phyloP scores from a whole-genome alignment of 1,140 invertebrate species.

The Aphis craccivora region DNA sequence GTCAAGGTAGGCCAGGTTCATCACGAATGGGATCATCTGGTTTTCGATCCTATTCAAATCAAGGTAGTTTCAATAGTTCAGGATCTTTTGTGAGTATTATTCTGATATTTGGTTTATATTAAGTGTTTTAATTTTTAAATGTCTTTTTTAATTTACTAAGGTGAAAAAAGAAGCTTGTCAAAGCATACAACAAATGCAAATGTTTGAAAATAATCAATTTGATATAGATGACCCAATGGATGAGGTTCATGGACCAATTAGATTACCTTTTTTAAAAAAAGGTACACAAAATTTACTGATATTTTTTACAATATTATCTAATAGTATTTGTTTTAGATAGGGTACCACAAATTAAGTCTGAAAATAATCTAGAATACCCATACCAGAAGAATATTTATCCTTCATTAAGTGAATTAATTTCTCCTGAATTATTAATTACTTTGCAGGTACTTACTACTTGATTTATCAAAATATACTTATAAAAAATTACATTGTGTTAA shows the following conservation, averaged over 20 bases:
- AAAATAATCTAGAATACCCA: constrained; percentile 47
- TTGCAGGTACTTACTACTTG: constrained; percentile 23
- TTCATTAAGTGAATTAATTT: constrained; percentile 28
- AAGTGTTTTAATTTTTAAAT: background rate
- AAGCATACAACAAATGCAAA: constrained; percentile 51
- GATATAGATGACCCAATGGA: constrained; percentile 42
- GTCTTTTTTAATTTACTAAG: background rate
- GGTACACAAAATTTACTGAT: background rate
- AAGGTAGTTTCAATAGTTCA: constrained; percentile 41
- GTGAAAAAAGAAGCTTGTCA: constrained; percentile 28
- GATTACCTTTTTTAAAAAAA: constrained; percentile 39
- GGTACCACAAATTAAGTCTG: constrained; percentile 15
- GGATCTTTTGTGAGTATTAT: constrained; percentile 42
- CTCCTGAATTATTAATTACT: constrained; percentile 33
- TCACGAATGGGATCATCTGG: constrained; percentile 40
- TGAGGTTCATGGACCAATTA: constrained; percentile 11
- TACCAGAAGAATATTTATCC: constrained; percentile 43
- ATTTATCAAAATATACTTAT: background rate
- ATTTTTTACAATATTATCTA: background rate
- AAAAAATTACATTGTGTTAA: background rate
- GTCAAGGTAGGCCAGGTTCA: constrained; percentile 12
- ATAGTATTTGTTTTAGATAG: constrained; percentile 23
- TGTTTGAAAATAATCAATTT: constrained; percentile 35
- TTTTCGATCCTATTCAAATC: constrained; percentile 47
- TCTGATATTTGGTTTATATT: background rate